Conservation (phyloP, 2,113 vertebrate genomes). For the Muntiacus reevesi region DNA sequence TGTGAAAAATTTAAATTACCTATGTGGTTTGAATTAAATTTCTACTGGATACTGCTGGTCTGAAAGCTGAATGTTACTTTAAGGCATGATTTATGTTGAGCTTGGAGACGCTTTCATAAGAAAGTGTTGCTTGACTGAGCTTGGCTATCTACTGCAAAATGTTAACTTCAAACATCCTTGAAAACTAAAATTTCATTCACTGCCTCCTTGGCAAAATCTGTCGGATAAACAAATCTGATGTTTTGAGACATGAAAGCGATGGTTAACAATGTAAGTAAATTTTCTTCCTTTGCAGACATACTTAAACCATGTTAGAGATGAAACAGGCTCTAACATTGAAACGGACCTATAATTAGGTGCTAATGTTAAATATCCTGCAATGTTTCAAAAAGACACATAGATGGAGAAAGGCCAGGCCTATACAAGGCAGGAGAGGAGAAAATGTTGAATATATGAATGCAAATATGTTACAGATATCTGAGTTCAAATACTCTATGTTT, state of each 20-base stretch:
- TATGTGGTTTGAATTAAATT: not conserved
- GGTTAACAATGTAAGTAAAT: slow-evolving; percentile 32
- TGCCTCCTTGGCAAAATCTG: slow-evolving; percentile 50
- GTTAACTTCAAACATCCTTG: slow-evolving; percentile 56
- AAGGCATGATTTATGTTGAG: slow-evolving; percentile 39
- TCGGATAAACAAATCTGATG: slow-evolving; percentile 54
- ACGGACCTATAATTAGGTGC: slow-evolving; percentile 32
- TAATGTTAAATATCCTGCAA: slow-evolving; percentile 33
- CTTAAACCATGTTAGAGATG: slow-evolving; percentile 49
- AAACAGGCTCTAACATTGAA: slow-evolving; percentile 17
- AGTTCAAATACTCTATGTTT: not conserved
- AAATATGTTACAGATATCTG: not conserved
- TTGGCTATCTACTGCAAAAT: slow-evolving; percentile 52
- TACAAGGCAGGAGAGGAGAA: not conserved
- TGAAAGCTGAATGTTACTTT: not conserved
- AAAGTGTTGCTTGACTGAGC: slow-evolving; percentile 55
- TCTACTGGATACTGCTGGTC: not conserved
- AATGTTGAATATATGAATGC: not conserved
- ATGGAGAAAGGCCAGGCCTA: slow-evolving; percentile 14
- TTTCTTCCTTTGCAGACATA: slow-evolving; percentile 48
- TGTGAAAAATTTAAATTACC: not conserved
- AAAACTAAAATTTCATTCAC: slow-evolving; percentile 67
- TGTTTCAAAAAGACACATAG: slow-evolving; percentile 28
- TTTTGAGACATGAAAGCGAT: slow-evolving; percentile 37
- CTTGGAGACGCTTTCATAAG: not conserved